These are phyloP conservation scores for Notiomystis cincta DNA, from an alignment of 2,113 vertebrate species.

Conservation along the genomic window DNA sequence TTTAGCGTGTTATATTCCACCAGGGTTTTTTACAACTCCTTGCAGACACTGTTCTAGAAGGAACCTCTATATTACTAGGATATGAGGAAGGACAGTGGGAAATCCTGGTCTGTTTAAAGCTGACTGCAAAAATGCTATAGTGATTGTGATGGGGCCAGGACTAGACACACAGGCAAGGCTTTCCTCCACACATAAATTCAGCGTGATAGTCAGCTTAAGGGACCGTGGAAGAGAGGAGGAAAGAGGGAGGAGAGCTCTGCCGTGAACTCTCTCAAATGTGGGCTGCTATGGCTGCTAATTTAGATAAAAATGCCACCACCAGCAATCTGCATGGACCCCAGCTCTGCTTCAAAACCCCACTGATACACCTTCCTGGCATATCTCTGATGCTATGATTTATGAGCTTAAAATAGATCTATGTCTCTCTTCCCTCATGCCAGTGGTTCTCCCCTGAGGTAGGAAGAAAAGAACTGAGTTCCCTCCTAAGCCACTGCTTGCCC, in stretches of 20 bases:
- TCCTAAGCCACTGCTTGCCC: not conserved
- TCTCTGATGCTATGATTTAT: not conserved
- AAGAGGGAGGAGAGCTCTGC: not conserved
- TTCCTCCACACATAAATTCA: not conserved
- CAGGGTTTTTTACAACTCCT: not conserved
- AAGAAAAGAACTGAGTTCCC: not conserved
- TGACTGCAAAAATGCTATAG: not conserved
- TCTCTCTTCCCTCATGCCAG: not conserved
- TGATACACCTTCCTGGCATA: not conserved
- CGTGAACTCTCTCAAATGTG: not conserved
- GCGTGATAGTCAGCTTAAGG: not conserved
- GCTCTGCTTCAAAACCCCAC: not conserved
- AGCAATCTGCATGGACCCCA: not conserved
- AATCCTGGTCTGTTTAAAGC: not conserved
- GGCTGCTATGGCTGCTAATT: not conserved
- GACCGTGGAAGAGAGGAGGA: not conserved
- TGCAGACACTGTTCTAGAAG: not conserved
- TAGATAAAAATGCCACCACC: not conserved
- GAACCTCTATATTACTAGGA: not conserved
- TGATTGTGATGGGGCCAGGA: not conserved
- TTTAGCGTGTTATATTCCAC: not conserved
- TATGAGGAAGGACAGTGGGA: not conserved
- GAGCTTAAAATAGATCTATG: not conserved
- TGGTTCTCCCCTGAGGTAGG: not conserved
- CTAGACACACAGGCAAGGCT: not conserved